These are phyloP conservation scores for Bellardia bayeri DNA, from an alignment of 2,888 invertebrate species.

Conservation along the genomic window DNA sequence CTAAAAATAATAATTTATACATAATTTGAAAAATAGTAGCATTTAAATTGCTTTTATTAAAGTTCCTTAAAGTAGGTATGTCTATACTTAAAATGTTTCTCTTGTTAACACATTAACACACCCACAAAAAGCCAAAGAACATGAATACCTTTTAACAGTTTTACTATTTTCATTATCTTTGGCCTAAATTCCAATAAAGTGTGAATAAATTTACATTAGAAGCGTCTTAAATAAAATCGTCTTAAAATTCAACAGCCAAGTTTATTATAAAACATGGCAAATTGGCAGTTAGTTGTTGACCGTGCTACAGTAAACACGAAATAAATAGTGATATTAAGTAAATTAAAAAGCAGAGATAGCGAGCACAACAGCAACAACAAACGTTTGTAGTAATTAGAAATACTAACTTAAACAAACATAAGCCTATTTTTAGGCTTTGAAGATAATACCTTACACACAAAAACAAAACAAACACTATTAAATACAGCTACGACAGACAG, in stretches of 20 bases:
- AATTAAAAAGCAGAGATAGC: background rate
- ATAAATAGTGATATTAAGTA: background rate
- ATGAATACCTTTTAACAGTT: background rate
- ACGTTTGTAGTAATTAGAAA: background rate
- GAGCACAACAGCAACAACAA: background rate
- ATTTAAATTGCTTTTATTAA: background rate
- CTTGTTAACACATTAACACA: background rate
- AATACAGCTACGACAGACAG: background rate
- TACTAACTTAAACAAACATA: background rate
- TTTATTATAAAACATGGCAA: background rate
- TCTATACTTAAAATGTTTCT: background rate
- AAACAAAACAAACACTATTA: background rate
- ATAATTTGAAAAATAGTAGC: no score
- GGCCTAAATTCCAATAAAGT: background rate
- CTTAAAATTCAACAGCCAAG: background rate
- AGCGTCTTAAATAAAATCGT: background rate
- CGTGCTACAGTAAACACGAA: background rate
- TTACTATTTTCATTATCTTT: background rate
- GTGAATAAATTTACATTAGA: constrained; percentile 6
- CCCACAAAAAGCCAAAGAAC: background rate
- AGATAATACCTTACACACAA: background rate
- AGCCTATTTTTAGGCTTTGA: constrained; percentile 7
- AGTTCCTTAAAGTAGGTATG: background rate
- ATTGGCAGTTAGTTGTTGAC: background rate
- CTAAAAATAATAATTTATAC: no score